These are phyloP conservation scores for Thera britannica DNA, from an alignment of 2,888 invertebrate genomes.

Conservation along the genomic window DNA sequence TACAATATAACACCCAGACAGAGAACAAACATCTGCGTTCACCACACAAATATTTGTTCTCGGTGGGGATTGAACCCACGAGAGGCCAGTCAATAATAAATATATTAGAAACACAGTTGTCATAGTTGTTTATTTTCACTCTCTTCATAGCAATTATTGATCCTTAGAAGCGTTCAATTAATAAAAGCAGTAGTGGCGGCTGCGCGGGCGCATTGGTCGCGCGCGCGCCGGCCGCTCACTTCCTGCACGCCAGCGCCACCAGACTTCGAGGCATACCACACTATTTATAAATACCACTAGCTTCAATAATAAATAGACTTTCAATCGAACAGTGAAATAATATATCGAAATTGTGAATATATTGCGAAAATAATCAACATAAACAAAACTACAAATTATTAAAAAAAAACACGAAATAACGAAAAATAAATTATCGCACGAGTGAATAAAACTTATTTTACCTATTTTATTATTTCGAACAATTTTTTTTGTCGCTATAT, in stretches of 20 bases:
- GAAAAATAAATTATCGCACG: neutral
- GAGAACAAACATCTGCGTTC: too few species aligned
- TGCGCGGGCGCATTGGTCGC: constrained; percentile 34
- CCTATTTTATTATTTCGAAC: too few species aligned
- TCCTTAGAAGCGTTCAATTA: constrained; percentile 26
- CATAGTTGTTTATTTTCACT: neutral
- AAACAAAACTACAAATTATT: neutral
- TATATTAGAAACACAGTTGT: too few species aligned
- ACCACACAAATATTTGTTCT: too few species aligned
- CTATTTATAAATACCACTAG: constrained; percentile 7
- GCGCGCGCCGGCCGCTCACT: constrained; percentile 33
- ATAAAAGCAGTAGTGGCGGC: constrained; percentile 32
- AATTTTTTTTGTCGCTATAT: too few species aligned
- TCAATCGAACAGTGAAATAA: neutral
- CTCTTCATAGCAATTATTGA: constrained; percentile 1
- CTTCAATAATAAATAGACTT: constrained; percentile 3
- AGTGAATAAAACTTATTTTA: neutral
- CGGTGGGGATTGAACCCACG: too few species aligned
- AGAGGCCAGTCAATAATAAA: too few species aligned
- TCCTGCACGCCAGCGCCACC: constrained; percentile 19
- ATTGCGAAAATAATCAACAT: neutral
- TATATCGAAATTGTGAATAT: neutral
- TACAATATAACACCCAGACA: too few species aligned
- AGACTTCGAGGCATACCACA: constrained; percentile 14
- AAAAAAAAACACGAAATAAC: neutral